Evolutionary conservation across 2,888 invertebrate genomes (phyloP), one percentile per base, ranked within the genome.

Genomic region (Drosophila anceps): DNA sequence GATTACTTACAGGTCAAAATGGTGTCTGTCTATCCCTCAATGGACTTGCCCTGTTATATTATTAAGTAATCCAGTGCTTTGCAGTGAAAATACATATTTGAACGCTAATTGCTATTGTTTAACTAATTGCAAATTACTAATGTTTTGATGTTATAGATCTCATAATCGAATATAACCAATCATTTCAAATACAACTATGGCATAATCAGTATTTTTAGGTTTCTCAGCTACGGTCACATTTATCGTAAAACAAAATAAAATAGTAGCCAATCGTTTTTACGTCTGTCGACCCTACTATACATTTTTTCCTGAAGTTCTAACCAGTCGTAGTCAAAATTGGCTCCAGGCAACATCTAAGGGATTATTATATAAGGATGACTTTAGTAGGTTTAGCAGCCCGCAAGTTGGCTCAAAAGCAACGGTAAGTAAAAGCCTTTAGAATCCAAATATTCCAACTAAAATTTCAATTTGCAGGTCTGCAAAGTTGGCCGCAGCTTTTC

Each of bases 401-500:
- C 41, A 92, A 92, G 68, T 75, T 92, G n/a, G 92, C 92, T 10
- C 84, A 91, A 39, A 93, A 92, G 53, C 92, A 92, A 64, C 90
- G 91, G 93, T 93, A 79, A 68, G 69, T 61, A 48, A n/a, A 15
- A 48, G 7, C 1, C 4, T 13, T 7, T 41, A 20, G 20, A 29
- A 9, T 35, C 13, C 9, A 9, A 61, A 37, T 18, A 18, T 37
- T 33, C 13, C 1, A 55, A 55, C 4, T 43, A 27, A 27, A 15
- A 5, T 43, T 27, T 60, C 20, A 48, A 33, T 50, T 24, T 27
- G 10, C 84, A 95, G 95, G 82, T 94, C 94, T 88, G 95, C 94
- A 61, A 95, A 95, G 71, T 93, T 95, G 89, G 94, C 95, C 37
- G 94, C 95, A 18, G 94, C 95, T 0, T 96, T 95, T 92, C 96